Conservation (phyloP, 2,113 vertebrate species). For the Menura novaehollandiae region DNA sequence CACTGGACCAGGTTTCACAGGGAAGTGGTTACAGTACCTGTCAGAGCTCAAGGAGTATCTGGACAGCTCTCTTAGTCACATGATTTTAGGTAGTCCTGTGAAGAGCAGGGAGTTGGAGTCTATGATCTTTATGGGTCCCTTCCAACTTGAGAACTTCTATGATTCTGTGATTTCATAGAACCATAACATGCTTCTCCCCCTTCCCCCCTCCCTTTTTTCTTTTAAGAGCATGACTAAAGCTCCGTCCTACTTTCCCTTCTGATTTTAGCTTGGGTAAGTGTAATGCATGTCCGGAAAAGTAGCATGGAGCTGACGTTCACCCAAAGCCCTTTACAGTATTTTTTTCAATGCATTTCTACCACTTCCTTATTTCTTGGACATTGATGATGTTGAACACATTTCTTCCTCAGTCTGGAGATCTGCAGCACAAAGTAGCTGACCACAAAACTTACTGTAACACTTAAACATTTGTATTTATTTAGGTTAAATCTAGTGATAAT, state of each 20-base stretch:
- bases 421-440: background rate
- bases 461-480: background rate
- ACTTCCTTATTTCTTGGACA: background rate
- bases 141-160: background rate
- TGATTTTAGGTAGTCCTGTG: background rate
- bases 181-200: accelerated
- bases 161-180: background rate
- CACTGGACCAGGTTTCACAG: background rate
- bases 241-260: background rate
- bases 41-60: background rate
- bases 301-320: background rate
- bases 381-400: background rate
- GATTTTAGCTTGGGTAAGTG: background rate
- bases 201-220: accelerated
- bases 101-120: background rate
- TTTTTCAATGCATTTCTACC: background rate
- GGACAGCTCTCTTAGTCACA: background rate
- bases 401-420: background rate
- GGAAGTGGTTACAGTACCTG: background rate
- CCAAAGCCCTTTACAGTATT: background rate
- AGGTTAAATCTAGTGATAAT: background rate
- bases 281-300: background rate
- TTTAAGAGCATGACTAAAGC: background rate
- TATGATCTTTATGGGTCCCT: background rate
- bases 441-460: background rate